Base-by-base conservation (phyloP, 2,888 invertebrate genomes). In the Drosophila diplacantha region DNA sequence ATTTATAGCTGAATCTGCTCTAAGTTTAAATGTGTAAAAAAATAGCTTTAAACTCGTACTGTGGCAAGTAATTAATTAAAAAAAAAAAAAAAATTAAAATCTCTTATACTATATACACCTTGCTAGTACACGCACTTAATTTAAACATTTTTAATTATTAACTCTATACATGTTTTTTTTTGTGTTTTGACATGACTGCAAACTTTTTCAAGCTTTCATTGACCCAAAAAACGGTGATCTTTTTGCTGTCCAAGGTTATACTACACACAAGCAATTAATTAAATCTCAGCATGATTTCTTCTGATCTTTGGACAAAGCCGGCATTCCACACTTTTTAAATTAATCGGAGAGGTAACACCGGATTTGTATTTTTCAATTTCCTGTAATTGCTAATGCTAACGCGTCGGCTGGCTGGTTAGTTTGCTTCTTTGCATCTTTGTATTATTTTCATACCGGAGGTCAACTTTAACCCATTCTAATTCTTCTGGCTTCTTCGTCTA, bases 381-480 rank as follows among this genome's bases (percentile, higher is more conserved):
- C 29, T 37, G 51, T 53, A 18, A 18, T 41, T 61, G 44, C 44
- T 29, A 14, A 31, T 44, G 50, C 44, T 29, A 14, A 31, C 41
- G 50, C 44, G 37, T 53, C 46, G 31, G 9, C 20, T 26, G 26
- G 32, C 43, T 31, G 62, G 51, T 44, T 37, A 53, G 3, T 14
- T 14, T 5, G 18, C 5, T 20, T 14, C 8, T 46, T 14, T 9
- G 31, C 12, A 8, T 31, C 18, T 31, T 29, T 14, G 29, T 29
- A 5, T 18, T 29, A 26, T 46, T 14, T 35, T 16, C 12, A 34
- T 26, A 22, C 32, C 18, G 18, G 18, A 63, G 24, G 64, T 57
- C 14, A 43, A 43, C 72, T 65, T 67, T 67, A 38, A 54, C 61
- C 73, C 75, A 72, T 75, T 79, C 78, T 72, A 81, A 72, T 79